Evolutionary conservation across 2,888 invertebrate genomes (phyloP).

Genomic region (Opisthograptis luteolata): DNA sequence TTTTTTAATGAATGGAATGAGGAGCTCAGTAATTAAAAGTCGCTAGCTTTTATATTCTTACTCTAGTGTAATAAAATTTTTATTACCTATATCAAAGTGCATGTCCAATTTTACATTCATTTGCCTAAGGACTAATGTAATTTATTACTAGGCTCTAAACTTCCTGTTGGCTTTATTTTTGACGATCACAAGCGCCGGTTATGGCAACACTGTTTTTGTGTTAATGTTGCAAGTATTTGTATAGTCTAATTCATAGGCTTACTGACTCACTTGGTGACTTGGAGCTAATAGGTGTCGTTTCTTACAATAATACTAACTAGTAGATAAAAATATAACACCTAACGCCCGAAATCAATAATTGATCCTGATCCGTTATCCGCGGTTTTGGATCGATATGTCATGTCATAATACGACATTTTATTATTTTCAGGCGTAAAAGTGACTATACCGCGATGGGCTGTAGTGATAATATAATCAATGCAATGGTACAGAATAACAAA

Average conservation of each 20-base stretch:
- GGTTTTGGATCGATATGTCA: too few relatives aligned
- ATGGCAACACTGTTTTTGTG: conserved; percentile 45
- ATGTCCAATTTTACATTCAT: conserved; percentile 56
- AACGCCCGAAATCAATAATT: too few relatives aligned
- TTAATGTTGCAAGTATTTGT: conserved; percentile 45
- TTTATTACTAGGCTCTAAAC: conserved; percentile 59
- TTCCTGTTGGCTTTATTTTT: conserved; percentile 62
- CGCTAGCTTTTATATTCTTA: conserved; percentile 1
- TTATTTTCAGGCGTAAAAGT: too few relatives aligned
- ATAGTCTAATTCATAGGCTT: conserved; percentile 2
- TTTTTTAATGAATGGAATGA: neutral
- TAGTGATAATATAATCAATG: too few relatives aligned
- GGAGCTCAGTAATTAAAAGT: conserved; percentile 3
- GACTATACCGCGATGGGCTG: too few relatives aligned
- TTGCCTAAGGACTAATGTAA: conserved; percentile 40
- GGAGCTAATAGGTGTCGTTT: too few relatives aligned
- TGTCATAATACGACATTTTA: too few relatives aligned
- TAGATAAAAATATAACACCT: too few relatives aligned
- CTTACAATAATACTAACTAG: too few relatives aligned
- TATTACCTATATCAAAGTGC: conserved; percentile 41
- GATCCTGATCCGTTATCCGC: too few relatives aligned
- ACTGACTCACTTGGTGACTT: neutral
- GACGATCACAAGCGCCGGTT: conserved; percentile 57
- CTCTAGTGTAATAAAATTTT: conserved; percentile 20
- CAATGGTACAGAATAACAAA: too few relatives aligned